phyloP scores from a whole-genome alignment of 2,113 vertebrate species.

The Aramus guarauna region DNA sequence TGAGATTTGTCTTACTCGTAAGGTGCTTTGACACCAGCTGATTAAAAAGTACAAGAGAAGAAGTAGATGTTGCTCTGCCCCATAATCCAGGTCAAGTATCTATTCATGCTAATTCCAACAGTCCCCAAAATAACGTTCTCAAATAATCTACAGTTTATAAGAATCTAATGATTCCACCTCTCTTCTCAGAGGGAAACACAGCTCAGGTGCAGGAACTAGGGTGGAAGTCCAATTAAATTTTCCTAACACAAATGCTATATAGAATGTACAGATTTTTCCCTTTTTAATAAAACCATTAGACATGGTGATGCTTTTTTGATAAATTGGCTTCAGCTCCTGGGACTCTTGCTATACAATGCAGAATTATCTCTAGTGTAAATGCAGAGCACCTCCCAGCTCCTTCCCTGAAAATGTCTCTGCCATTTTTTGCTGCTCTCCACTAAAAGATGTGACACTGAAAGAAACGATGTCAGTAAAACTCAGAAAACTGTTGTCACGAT shows the following conservation, averaged over 20 bases:
- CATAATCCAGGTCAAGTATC: neutral
- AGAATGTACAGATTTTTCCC: neutral
- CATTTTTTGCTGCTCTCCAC: neutral
- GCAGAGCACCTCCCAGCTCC: neutral
- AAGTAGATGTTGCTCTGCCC: neutral
- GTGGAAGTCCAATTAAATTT: neutral
- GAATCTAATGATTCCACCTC: neutral
- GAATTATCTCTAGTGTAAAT: neutral
- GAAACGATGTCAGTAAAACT: neutral
- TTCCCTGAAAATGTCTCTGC: neutral
- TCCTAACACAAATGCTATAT: neutral
- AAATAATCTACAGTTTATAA: neutral
- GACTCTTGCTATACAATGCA: fast-evolving
- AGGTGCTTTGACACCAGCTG: neutral
- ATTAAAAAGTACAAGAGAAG: neutral
- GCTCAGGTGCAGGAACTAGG: neutral
- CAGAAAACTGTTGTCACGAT: neutral
- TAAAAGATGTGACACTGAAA: neutral
- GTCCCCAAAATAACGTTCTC: neutral
- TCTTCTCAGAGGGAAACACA: neutral
- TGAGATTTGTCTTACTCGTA: neutral
- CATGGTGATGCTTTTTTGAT: neutral
- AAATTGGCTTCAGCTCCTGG: neutral
- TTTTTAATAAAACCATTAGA: neutral
- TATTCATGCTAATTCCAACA: neutral